phyloP scores from a whole-genome alignment of 2,797 vertebrate species.

The Cheirogaleus major region DNA sequence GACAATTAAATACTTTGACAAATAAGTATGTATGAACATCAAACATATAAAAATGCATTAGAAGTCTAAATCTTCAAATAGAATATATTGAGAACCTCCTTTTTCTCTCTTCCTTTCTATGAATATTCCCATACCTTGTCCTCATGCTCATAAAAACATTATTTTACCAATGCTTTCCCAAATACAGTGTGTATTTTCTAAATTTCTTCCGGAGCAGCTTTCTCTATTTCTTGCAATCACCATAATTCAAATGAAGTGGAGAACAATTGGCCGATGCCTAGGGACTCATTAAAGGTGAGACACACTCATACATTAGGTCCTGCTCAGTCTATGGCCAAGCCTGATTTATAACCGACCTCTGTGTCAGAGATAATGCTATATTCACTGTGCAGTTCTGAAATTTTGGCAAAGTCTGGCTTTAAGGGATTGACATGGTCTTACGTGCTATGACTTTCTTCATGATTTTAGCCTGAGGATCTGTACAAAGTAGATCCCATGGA shows the following conservation, averaged over 20 bases:
- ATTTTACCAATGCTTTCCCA: neutral
- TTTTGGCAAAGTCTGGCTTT: neutral
- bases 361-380: neutral
- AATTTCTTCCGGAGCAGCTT: neutral
- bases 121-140: neutral
- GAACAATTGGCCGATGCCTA: neutral
- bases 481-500: neutral
- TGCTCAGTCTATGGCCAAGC: neutral
- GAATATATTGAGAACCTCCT: neutral
- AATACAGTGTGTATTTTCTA: neutral
- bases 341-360: neutral
- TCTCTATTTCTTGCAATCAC: neutral
- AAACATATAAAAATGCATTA: neutral
- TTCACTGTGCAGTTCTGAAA: neutral
- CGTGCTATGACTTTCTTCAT: neutral
- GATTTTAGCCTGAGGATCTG: neutral
- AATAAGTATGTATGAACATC: neutral
- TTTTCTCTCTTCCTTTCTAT: neutral
- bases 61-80: neutral
- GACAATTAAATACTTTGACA: neutral
- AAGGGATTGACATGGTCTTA: neutral
- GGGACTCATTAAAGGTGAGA: neutral
- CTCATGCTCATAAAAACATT: slow-evolving; percentile 8
- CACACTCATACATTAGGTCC: neutral
- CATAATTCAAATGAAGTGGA: slow-evolving; percentile 6